These are phyloP conservation scores for Tinea semifulvella DNA, from an alignment of 2,888 invertebrate genomes.

Conservation along the genomic window DNA sequence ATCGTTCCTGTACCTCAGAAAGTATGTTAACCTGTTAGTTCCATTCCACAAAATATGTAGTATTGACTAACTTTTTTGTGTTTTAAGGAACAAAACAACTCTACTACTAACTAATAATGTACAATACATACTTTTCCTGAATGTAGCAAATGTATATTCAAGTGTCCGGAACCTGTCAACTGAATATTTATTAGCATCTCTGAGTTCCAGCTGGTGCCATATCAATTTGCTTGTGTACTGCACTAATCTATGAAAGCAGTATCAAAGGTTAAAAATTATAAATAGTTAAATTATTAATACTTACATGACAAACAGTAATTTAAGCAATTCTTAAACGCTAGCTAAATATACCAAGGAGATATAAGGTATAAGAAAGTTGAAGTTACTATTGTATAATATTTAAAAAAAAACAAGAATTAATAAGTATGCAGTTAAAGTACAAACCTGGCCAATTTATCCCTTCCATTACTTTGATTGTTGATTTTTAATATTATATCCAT, in stretches of 20 bases:
- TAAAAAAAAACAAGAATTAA: too few relatives aligned
- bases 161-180: conserved; percentile 81
- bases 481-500: conserved; percentile 62
- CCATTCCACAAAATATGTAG: too few relatives aligned
- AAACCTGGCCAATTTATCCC: conserved; percentile 65
- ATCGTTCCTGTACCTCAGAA: too few relatives aligned
- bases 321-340: too few relatives aligned
- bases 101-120: not conserved
- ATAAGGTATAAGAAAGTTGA: too few relatives aligned
- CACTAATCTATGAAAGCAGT: conserved; percentile 68
- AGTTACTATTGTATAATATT: too few relatives aligned
- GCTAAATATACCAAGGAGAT: too few relatives aligned
- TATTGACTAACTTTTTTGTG: too few relatives aligned
- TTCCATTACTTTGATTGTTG: conserved; percentile 63
- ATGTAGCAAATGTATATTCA: conserved; percentile 84
- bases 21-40: too few relatives aligned
- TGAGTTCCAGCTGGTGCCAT: conserved; percentile 79
- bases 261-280: conserved; percentile 1
- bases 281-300: not conserved
- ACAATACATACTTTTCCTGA: conserved; percentile 77
- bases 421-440: too few relatives aligned
- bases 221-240: conserved; percentile 84
- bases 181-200: conserved; percentile 68
- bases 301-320: conserved; percentile 1
- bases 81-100: too few relatives aligned